These are phyloP conservation scores for Drosophila anomalata DNA, from an alignment of 2,888 invertebrate genomes.

Conservation along the genomic window DNA sequence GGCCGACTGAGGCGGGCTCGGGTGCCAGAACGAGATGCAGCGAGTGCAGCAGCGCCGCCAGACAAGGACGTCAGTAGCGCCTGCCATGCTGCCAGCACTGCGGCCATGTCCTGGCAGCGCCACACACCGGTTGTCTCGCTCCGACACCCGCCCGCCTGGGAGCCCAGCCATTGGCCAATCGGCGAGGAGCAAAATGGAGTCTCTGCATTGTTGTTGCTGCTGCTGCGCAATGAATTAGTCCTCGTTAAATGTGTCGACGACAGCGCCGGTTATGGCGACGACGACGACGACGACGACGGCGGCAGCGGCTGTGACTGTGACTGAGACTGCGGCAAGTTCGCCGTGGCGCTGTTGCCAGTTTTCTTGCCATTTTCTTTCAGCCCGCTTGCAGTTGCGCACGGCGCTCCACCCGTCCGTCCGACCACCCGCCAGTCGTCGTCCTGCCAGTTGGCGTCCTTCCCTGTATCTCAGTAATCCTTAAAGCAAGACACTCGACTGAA, in stretches of 20 bases:
- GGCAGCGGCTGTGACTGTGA: background rate
- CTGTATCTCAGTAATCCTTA: conserved; percentile 57
- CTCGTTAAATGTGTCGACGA: conserved; percentile 74
- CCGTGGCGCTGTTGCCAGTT: conserved; percentile 64
- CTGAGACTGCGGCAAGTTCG: conserved; percentile 3
- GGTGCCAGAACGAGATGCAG: conserved; percentile 3
- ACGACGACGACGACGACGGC: background rate
- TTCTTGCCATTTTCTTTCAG: conserved; percentile 57
- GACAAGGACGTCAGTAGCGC: conserved; percentile 4
- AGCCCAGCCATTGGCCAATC: conserved; percentile 48
- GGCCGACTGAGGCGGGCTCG: background rate
- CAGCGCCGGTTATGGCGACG: conserved; percentile 22
- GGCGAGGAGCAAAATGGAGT: conserved; percentile 61
- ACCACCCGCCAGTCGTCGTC: background rate
- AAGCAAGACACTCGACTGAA: conserved; percentile 72
- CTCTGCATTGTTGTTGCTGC: conserved; percentile 32
- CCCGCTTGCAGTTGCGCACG: conserved; percentile 41
- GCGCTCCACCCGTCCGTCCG: conserved; percentile 7
- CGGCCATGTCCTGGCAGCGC: background rate
- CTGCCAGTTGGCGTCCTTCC: background rate
- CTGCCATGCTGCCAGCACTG: conserved; percentile 18
- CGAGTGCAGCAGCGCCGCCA: conserved; percentile 5
- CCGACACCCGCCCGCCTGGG: conserved; percentile 12
- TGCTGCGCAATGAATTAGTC: conserved; percentile 80
- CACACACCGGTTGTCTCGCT: conserved; percentile 49